Conservation (phyloP, 2,113 vertebrate genomes). For the Ascaphus truei region DNA sequence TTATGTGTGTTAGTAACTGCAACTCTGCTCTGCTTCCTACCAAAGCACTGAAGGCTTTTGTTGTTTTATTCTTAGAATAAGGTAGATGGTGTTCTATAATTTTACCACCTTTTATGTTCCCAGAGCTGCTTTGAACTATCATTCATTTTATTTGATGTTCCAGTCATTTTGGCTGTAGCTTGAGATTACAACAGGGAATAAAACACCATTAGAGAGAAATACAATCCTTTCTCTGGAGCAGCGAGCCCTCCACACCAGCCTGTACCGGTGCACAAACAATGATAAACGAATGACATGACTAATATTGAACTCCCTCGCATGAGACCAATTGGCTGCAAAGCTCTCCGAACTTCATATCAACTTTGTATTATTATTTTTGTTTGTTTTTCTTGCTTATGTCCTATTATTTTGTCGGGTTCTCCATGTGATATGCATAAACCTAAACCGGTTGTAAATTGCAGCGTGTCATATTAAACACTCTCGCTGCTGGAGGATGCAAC, state of each 20-base stretch:
- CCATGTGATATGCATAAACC: no score
- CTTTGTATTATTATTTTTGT: not conserved
- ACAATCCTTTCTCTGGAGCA: slow-evolving; percentile 48
- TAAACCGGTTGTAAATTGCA: no score
- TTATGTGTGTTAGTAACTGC: not conserved
- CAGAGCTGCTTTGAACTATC: slow-evolving; percentile 26
- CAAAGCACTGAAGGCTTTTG: slow-evolving; percentile 1
- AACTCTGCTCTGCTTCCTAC: not conserved
- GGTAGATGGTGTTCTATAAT: slow-evolving; percentile 31
- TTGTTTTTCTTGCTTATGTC: not conserved
- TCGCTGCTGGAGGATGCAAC: no score
- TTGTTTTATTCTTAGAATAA: slow-evolving; percentile 31
- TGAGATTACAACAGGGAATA: slow-evolving; percentile 49
- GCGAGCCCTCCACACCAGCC: slow-evolving; percentile 27
- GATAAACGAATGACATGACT: slow-evolving; percentile 49
- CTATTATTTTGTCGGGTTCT: not conserved
- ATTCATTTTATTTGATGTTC: slow-evolving; percentile 54
- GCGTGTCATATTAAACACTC: no score
- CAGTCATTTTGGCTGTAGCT: slow-evolving; percentile 43
- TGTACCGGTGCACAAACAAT: slow-evolving; percentile 43
- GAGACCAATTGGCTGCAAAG: slow-evolving; percentile 41
- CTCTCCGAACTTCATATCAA: not conserved
- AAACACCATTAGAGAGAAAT: slow-evolving; percentile 52
- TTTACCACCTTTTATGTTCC: slow-evolving; percentile 36
- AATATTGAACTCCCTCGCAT: slow-evolving; percentile 42